Base-by-base conservation (phyloP, 2,888 invertebrate species). In the Zygogramma bicolorata region DNA sequence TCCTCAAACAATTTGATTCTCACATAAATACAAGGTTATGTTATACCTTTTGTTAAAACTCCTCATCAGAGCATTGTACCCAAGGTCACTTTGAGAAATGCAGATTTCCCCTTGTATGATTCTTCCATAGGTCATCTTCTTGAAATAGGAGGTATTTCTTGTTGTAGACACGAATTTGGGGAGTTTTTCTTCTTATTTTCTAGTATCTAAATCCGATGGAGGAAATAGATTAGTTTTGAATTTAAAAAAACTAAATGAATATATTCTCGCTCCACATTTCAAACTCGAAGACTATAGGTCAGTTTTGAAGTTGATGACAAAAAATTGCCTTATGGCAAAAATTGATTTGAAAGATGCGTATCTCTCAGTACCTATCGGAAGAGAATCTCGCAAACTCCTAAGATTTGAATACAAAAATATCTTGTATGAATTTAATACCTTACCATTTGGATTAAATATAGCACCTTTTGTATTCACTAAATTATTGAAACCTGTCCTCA, bases 201-300 rank as follows among this genome's bases (percentile, higher is more conserved):
- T 65, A n/a, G 65, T 66, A 13, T 13, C 66, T 27, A 70, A 70
- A 57, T 53, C 66, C 25, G 66, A 71, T 61, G 66, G 71, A 15
- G 25, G 40, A n/a, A 31, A 27, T 34, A 68, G 72, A 27, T 61
- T 71, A 7, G 66, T 71, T 22, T 20, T 71, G 10, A 71, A 71
- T 38, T 38, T 71, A 22, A 71, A 71, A 29, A 31, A 31, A 13
- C 34, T 69, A 8, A 72, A 68, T 72, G 29, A 65, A 22, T 68
- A 42, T 60, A 46, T 65, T 13, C 22, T 18, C 34, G 15, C 65
- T 22, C 49, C 40, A 29, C 68, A 72, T 40, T 72, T 72, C 34
- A 72, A 72, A 38, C 31, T 72, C 15, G 69, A 72, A 49, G 72
- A 72, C 15, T 10, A 20, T 18, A 57, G 46, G 40, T 62, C 61